These are phyloP conservation scores for Chloroclystis v-ata DNA, from an alignment of 2,888 invertebrate genomes.

Conservation along the genomic window DNA sequence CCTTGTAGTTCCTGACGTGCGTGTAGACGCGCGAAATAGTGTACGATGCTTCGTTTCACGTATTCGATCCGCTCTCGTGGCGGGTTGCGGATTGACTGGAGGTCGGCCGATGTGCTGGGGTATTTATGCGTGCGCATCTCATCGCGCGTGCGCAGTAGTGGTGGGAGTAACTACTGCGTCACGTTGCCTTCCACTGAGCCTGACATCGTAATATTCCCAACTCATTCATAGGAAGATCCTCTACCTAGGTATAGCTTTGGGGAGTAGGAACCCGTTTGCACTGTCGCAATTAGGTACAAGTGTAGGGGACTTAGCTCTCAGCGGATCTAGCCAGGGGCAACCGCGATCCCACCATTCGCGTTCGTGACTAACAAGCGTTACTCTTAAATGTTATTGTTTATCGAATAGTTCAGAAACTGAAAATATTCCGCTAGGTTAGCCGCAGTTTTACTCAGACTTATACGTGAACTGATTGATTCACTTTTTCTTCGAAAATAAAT, in stretches of 20 bases:
- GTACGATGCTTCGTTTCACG: conserved; percentile 34
- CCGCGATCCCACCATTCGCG: no score
- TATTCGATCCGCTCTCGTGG: conserved; percentile 47
- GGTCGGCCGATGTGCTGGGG: conserved; percentile 50
- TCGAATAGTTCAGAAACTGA: no score
- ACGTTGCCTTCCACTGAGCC: conserved; percentile 29
- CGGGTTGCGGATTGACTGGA: conserved; percentile 64
- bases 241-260: conserved; percentile 5
- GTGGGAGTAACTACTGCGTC: conserved; percentile 52
- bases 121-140: conserved; percentile 74
- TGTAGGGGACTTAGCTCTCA: no score
- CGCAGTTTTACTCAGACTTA: no score
- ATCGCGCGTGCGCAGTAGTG: conserved; percentile 63
- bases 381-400: no score
- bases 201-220: conserved; percentile 34
- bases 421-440: no score
- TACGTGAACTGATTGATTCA: no score
- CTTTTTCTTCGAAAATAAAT: no score
- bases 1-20: conserved; percentile 42
- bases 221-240: conserved; percentile 36
- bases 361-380: no score
- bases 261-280: conserved; percentile 5
- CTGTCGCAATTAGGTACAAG: not conserved
- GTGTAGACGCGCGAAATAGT: conserved; percentile 42
- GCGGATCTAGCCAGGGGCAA: no score